phyloP scores from a whole-genome alignment of 2,113 vertebrate genomes.

The Anarhynchus alexandrinus region DNA sequence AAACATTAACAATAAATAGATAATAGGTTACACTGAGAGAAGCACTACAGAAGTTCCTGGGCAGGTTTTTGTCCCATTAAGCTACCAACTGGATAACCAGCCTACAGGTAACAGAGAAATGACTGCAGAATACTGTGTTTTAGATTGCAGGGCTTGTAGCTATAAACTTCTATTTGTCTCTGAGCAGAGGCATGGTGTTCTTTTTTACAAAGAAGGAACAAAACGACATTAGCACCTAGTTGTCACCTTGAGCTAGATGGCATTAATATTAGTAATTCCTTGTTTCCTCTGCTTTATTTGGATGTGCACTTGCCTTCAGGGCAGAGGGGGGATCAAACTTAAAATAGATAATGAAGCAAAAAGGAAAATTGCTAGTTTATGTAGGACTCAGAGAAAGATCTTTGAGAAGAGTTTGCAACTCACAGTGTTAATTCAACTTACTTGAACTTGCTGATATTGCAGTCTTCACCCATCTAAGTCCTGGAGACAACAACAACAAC shows the following conservation, averaged over 20 bases:
- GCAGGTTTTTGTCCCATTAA: neutral
- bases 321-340: neutral
- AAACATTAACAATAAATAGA: neutral
- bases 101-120: neutral
- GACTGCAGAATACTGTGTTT: neutral
- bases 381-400: neutral
- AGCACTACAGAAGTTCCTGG: neutral
- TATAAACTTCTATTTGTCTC: neutral
- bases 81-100: neutral
- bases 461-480: neutral
- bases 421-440: neutral
- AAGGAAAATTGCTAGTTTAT: neutral
- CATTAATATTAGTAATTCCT: neutral
- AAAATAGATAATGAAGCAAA: neutral
- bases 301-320: neutral
- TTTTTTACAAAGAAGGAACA: neutral
- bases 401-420: neutral
- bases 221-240: neutral
- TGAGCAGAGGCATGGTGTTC: neutral
- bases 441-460: neutral
- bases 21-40: neutral
- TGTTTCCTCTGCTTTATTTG: neutral
- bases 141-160: neutral
- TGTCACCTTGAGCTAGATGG: neutral
- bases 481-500: fast-evolving